A percentile compares a stretch with the other conserved stretches of the same genome.
These are phyloP conservation scores for Brenthis ino DNA, from an alignment of 2,888 invertebrate species.

Conservation along the genomic window DNA sequence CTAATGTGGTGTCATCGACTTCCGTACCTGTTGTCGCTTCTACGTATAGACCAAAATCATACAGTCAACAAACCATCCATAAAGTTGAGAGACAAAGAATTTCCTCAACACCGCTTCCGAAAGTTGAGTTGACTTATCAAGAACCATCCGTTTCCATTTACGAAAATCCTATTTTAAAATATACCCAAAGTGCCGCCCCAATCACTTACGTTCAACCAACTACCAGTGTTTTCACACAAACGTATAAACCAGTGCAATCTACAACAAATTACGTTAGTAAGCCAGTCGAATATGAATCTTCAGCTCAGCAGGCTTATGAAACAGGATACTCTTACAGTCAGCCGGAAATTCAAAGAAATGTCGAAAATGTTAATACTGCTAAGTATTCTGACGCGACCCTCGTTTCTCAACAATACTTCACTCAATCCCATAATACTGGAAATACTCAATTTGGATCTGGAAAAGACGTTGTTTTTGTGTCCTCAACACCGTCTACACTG, in stretches of 20 bases:
- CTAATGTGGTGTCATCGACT: constrained; percentile 56
- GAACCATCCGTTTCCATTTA: constrained; percentile 66
- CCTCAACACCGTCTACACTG: constrained; percentile 66
- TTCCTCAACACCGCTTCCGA: constrained; percentile 59
- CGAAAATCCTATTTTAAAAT: constrained; percentile 68
- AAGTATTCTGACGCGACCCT: constrained; percentile 69
- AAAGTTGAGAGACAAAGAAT: constrained; percentile 57
- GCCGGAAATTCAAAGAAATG: constrained; percentile 69
- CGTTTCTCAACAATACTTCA: constrained; percentile 72
- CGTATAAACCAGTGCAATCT: constrained; percentile 62
- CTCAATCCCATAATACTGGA: constrained; percentile 51
- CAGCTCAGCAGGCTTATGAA: constrained; percentile 52
- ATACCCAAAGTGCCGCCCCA: constrained; percentile 63
- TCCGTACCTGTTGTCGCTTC: constrained; percentile 55
- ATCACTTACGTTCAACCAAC: constrained; percentile 60
- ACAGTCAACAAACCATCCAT: constrained; percentile 62
- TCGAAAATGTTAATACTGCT: constrained; percentile 52
- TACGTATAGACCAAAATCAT: constrained; percentile 50
- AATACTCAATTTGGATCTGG: constrained; percentile 52
- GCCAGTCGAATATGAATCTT: constrained; percentile 54
- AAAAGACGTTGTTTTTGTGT: constrained; percentile 61
- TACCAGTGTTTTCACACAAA: constrained; percentile 58
- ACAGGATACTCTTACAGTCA: constrained; percentile 65
- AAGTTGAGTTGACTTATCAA: constrained; percentile 59
- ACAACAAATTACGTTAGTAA: constrained; percentile 57